Evolutionary conservation across 2,888 invertebrate genomes (phyloP), one percentile per base, ranked within the genome.

Genomic region (Crioceris asparagi): DNA sequence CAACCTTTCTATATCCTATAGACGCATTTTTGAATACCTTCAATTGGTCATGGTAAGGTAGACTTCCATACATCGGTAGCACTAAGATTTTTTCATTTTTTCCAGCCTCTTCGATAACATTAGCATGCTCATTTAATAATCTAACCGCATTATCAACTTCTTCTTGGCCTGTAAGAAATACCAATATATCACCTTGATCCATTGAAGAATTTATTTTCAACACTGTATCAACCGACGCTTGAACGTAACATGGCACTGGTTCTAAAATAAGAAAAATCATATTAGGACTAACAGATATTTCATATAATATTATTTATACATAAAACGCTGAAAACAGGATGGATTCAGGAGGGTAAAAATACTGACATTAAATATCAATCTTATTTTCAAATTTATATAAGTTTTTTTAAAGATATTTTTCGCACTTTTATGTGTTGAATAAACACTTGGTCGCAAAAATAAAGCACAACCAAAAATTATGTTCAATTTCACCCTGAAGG

Each of bases 141-240:
- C 77, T 72, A 2, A 81, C 69, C 0, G 84, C 87, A 39, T 77
- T 67, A 39, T 86, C 79, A 3, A 97, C 93, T 67, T 97, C 96
- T 56, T 97, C 94, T 72, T 79, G 84, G 12, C 93, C 92, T 0
- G 93, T 93, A 2, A 94, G 70, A 61, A 98, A 98, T 0, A 86
- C 86, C 5, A 98, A 64, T 35, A 98, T 73, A 60, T 97, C 97
- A 0, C 96, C 96, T 17, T 72, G 66, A 0, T 79, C 75, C 58
- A 90, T 83, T 11, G 74, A 75, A 41, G 83, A 76, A 54, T 97
- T 93, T 51, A 98, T 87, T 60, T 88, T 88, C 43, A 93, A 68
- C 0, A 83, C 78, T 0, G 88, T 85, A n/a, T 92, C 84, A 0
- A 94, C 84, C 0, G 86, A 79, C 1, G 79, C 81, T 50, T 82